phyloP scores from a whole-genome alignment of 2,888 invertebrate species.

The Morinoia aosen region DNA sequence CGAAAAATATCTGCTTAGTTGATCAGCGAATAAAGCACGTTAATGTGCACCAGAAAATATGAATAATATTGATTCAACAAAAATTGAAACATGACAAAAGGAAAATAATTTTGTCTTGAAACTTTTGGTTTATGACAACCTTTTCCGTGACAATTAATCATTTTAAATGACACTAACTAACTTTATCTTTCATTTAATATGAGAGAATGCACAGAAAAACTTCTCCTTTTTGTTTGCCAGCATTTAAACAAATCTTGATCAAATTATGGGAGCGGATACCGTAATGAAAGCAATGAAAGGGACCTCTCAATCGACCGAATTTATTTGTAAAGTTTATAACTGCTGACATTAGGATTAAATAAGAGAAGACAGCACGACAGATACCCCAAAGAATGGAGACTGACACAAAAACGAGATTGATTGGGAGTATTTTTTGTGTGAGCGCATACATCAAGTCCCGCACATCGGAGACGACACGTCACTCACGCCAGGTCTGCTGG shows the following conservation, averaged over 20 bases:
- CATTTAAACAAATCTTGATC: background rate
- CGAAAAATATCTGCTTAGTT: background rate
- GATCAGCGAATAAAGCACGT: background rate
- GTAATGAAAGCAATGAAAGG: background rate
- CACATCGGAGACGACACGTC: background rate
- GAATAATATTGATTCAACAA: background rate
- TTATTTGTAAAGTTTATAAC: background rate
- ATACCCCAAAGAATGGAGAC: slow-evolving; percentile 16
- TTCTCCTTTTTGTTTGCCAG: background rate
- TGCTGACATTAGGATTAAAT: background rate
- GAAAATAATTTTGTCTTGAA: background rate
- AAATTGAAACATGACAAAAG: background rate
- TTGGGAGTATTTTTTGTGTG: background rate
- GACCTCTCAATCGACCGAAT: background rate
- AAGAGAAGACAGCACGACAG: background rate
- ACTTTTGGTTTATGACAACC: background rate
- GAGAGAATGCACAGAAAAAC: background rate
- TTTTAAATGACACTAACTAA: background rate
- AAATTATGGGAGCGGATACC: background rate
- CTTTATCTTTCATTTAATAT: background rate
- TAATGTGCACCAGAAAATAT: background rate
- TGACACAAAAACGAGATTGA: slow-evolving; percentile 12
- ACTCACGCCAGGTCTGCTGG: background rate
- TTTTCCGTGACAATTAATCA: background rate
- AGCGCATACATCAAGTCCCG: background rate